phyloP scores from a whole-genome alignment of 2,888 invertebrate species.

The Argyresthia albistria region DNA sequence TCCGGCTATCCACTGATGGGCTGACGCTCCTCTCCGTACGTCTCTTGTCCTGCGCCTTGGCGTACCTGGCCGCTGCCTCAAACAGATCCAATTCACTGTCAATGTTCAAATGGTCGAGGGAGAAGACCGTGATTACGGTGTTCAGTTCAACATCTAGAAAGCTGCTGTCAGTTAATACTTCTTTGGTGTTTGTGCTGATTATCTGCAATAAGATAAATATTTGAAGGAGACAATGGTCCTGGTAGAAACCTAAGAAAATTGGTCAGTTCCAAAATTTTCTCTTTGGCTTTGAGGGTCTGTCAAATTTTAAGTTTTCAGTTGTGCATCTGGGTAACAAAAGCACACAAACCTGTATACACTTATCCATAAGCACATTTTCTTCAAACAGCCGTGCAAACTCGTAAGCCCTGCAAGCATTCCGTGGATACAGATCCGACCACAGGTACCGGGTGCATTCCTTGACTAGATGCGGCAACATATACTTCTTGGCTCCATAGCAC shows the following conservation, averaged over 20 bases:
- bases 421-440: constrained; percentile 85
- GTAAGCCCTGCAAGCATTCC: constrained; percentile 88
- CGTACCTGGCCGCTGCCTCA: constrained; percentile 74
- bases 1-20: constrained; percentile 32
- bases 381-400: constrained; percentile 91
- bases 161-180: constrained; percentile 81
- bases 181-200: constrained; percentile 82
- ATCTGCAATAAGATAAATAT: too few relatives aligned
- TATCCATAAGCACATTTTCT: constrained; percentile 84
- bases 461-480: constrained; percentile 87
- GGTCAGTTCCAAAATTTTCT: too few relatives aligned
- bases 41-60: constrained; percentile 48
- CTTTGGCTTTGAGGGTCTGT: too few relatives aligned
- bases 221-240: too few relatives aligned
- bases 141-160: constrained; percentile 84
- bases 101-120: constrained; percentile 80
- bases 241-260: too few relatives aligned
- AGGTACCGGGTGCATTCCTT: constrained; percentile 87
- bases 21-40: constrained; percentile 33
- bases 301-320: too few relatives aligned
- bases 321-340: too few relatives aligned
- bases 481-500: constrained; percentile 91
- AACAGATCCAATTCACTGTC: constrained; percentile 85
- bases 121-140: constrained; percentile 82
- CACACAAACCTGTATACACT: constrained; percentile 78